phyloP scores from a whole-genome alignment of 2,888 invertebrate species.

The Rotaria magnacalcarata region DNA sequence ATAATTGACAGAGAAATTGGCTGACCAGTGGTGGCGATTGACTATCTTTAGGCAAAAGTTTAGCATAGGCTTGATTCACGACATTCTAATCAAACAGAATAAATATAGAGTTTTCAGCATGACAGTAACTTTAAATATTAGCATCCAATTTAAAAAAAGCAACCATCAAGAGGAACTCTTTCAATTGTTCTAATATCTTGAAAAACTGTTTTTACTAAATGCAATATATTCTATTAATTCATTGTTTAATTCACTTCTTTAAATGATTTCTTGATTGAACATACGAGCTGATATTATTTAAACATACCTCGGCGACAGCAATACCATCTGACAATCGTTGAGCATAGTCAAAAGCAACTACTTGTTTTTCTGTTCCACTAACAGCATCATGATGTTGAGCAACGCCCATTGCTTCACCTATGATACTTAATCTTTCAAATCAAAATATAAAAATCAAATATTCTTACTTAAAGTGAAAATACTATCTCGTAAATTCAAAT shows the following conservation, averaged over 20 bases:
- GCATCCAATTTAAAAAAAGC: too few relatives aligned
- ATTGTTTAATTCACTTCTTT: too few relatives aligned
- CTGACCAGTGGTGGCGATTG: conserved; percentile 43
- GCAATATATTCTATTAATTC: too few relatives aligned
- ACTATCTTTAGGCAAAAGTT: conserved; percentile 49
- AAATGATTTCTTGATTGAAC: too few relatives aligned
- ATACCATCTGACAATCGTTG: conserved; percentile 70
- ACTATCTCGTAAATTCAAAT: background rate
- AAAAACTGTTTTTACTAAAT: too few relatives aligned
- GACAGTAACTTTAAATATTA: too few relatives aligned
- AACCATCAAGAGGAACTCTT: too few relatives aligned
- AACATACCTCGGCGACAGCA: conserved; percentile 58
- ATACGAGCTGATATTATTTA: background rate
- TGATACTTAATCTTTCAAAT: too few relatives aligned
- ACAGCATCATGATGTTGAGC: conserved; percentile 87
- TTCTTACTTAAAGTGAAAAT: background rate
- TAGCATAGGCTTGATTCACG: conserved; percentile 50
- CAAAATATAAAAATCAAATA: background rate
- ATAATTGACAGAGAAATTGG: conserved; percentile 63
- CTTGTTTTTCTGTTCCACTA: conserved; percentile 69
- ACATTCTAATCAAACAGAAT: conserved; percentile 47
- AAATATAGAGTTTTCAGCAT: background rate
- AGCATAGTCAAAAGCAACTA: conserved; percentile 79
- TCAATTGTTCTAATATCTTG: too few relatives aligned
- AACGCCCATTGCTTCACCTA: conserved; percentile 58